Base-by-base conservation (phyloP, 2,888 invertebrate genomes). In the Tenthredo distinguenda region DNA sequence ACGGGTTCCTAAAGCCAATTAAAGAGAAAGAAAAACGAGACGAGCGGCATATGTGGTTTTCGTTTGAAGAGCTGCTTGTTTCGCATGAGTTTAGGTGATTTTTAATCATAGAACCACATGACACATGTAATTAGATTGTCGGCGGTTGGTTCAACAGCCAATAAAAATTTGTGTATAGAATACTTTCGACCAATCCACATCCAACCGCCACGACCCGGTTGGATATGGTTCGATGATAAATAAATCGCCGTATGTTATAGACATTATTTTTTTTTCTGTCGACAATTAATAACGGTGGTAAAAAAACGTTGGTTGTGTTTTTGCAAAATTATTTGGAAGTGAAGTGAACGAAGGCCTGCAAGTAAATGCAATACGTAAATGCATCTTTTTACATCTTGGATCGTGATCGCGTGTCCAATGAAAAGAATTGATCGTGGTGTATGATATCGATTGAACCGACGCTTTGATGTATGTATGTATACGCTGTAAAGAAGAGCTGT, bases 381-480 rank as follows among this genome's bases (percentile, higher is more conserved):
- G 68, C 68, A 68, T 68, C 47, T 47, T 18, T 55, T 77, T n/a
- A 50, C 50, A 18, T 77, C 50, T 62, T 68, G 34, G 34, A 68
- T 68, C 31, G 31, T 34, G 31, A 47, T n/a, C 26, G 77, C 55
- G 77, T 77, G 31, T 77, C 55, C 5, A 5, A 21, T 31, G 68
- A 18, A 68, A 68, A 43, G 43, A 74, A 74, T 74, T 74, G 43
- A 74, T 74, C 74, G 43, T 43, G 21, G 74, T 31, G 50, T 77
- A 74, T 40, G 40, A 43, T 74, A 77, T 77, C 77, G 77, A 77
- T 77, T 55, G 34, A 77, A 77, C 55, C 18, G 26, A 50, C 26
- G 77, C 77, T 77, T 77, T 77, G 50, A 55, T 21, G 34, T 43
- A 71, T 31, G 31, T n/a, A 26, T 34, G 31, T 15, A 40, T 71